Evolutionary conservation across 2,113 vertebrate species (phyloP), one percentile per base, ranked within the genome.

Genomic region (Jaculus jaculus): DNA sequence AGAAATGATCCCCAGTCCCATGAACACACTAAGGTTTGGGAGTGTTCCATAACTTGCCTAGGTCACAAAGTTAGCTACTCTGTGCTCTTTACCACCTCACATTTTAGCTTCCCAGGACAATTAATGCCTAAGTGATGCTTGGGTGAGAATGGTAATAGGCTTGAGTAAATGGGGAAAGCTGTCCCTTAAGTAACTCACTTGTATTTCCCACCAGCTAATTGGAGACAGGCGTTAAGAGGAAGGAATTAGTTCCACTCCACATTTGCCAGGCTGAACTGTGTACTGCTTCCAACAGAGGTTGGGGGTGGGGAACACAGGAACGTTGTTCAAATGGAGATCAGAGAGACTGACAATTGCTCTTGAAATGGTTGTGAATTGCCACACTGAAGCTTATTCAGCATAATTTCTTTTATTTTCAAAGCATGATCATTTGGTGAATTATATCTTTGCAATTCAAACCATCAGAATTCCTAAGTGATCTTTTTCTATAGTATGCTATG

Each of bases 201-300:
- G 4, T 94, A 90, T 93, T 97, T 92, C 92, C 96, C 94, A 95
- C 96, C 93, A 95, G 93, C 95, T 97, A 95, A 96, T 96, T 95
- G 74, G 90, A 96, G 96, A 96, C 94, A 96, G 96, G 94, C 82
- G 4, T 93, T 96, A 94, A 96, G 93, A 96, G 96, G 97, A 97
- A 96, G 95, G 81, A 95, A 97, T 97, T 96, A 88, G 95, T 97
- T 96, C 94, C 96, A 85, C 96, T 95, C 87, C 15, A 32, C 87
- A 83, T 82, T 95, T 73, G 86, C 82, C 95, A 90, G 92, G 71
- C 87, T 84, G 82, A 72, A 75, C 24, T 61, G 15, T 79, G 30
- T 85, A 51, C 71, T 71, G 74, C 51, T 83, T 95, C 81, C 74
- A 83, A 85, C 7, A 15, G 78, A 83, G 63, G 61, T 24, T 2